Evolutionary conservation across 2,888 invertebrate species (phyloP).

Genomic region (Orchesellides sinensis): DNA sequence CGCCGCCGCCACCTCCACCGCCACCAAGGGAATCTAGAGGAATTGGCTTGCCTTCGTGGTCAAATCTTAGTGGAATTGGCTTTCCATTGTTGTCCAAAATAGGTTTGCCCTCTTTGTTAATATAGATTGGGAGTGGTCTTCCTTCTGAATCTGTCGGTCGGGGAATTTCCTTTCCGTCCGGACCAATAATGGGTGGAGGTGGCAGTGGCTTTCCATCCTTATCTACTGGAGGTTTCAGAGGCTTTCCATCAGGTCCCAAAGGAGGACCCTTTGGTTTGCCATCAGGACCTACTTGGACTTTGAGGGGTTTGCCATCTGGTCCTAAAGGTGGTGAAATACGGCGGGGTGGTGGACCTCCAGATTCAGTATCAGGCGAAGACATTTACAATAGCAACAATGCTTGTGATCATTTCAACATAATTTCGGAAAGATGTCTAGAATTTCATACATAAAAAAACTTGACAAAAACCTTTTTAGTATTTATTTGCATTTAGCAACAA

Average conservation of each 20-base stretch:
- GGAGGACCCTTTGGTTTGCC: slow-evolving; percentile 28
- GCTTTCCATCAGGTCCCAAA: slow-evolving; percentile 13
- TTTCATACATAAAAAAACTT: too few relatives aligned
- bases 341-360: not conserved
- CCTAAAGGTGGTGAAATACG: not conserved
- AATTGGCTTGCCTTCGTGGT: slow-evolving; percentile 34
- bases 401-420: too few relatives aligned
- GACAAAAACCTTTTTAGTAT: too few relatives aligned
- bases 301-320: slow-evolving; percentile 23
- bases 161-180: slow-evolving; percentile 42
- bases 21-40: slow-evolving; percentile 1
- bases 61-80: slow-evolving; percentile 26
- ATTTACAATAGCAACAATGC: too few relatives aligned
- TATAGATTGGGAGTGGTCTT: slow-evolving; percentile 36
- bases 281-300: slow-evolving; percentile 5
- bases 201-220: slow-evolving; percentile 27
- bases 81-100: slow-evolving; percentile 30
- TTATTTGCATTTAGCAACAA: too few relatives aligned
- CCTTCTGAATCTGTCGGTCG: slow-evolving; percentile 30
- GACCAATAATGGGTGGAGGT: slow-evolving; percentile 40
- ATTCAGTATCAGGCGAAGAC: too few relatives aligned
- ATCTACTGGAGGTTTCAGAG: slow-evolving; percentile 7
- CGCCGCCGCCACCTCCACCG: not conserved
- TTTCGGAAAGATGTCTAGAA: too few relatives aligned
- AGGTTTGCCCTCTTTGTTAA: slow-evolving; percentile 11